A percentile compares a stretch with the other conserved stretches of the same genome.
Evolutionary conservation across 2,113 vertebrate genomes (phyloP).

Genomic region (Aviceda subcristata): DNA sequence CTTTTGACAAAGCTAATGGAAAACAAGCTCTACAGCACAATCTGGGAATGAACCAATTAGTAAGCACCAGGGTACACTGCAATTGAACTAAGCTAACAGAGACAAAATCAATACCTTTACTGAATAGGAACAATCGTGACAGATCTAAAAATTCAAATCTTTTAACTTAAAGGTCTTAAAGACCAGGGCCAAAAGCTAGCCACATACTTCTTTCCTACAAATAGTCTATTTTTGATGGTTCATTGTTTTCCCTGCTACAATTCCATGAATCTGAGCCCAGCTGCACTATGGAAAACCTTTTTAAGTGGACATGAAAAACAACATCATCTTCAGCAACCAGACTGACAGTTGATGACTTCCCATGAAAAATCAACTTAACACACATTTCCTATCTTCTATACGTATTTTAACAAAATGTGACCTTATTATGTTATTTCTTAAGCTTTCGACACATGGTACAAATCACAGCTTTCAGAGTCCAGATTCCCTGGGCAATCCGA

Average conservation of each 20-base stretch:
- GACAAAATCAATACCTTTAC: not conserved
- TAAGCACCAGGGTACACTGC: not conserved
- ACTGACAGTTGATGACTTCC: not conserved
- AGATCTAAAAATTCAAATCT: not conserved
- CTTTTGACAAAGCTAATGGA: not conserved
- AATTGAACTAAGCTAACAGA: not conserved
- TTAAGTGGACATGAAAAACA: not conserved
- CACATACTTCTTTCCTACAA: not conserved
- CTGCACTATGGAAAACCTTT: not conserved
- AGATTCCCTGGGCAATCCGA: not conserved
- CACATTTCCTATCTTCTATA: not conserved
- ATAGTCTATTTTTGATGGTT: not conserved
- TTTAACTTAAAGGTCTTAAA: not conserved
- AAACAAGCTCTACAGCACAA: not conserved
- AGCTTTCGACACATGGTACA: not conserved
- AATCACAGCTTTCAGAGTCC: constrained; percentile 25
- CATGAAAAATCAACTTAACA: not conserved
- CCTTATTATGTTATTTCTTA: not conserved
- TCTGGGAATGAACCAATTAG: not conserved
- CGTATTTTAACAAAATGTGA: not conserved
- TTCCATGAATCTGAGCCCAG: not conserved
- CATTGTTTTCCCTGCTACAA: not conserved
- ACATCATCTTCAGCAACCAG: not conserved
- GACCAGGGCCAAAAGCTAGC: not conserved
- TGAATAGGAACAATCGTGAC: not conserved